Evolutionary conservation across 2,113 vertebrate species (phyloP), one percentile per base, ranked within the genome.

Genomic region (Pavo muticus): DNA sequence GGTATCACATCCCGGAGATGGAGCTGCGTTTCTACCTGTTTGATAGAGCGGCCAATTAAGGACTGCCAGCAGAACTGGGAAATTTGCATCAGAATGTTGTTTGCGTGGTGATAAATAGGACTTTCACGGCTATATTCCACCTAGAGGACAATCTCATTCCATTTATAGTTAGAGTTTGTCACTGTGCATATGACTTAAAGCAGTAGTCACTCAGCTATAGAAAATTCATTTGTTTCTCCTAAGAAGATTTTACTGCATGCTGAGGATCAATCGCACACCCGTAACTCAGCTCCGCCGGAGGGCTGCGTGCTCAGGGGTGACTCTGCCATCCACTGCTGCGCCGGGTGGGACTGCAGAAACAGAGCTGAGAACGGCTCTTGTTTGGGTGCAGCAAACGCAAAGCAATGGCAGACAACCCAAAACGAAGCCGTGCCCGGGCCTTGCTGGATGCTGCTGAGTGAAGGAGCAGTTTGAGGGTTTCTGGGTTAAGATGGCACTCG

Each of bases 31-130:
- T 32, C 25, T 30, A 35, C 79, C 85, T 9, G 40, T 67, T 73
- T 60, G 90, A 83, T 88, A 17, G 32, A 83, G 54, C 11, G 64
- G 60, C 75, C 86, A 90, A 67, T 93, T 80, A 90, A 65, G 83
- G 54, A 42, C 77, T 56, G 30, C 56, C 92, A 23, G 2, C 63
- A 50, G 75, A 56, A 74, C 30, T 2, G 50, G 75, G 90, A 37
- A 77, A 81, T 90, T 63, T 95, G 85, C 93, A 91, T 80, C 56
- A 42, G 56, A 63, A 71, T 25, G 60, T 57, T 32, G 3, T 74
- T 94, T 67, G 59, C 3, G 0, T 13, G 2, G 0, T 37, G 71
- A 76, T n/a, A 83, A 65, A 93, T 35, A 9, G 44, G 78, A 69
- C 45, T 21, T 69, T 65, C 78, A 40, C 39, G 8, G 70, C 87